Percentiles rank a stretch among this genome's conserved stretches.
Conservation (phyloP, 2,797 vertebrate species). For the Eutrigla gurnardus region DNA sequence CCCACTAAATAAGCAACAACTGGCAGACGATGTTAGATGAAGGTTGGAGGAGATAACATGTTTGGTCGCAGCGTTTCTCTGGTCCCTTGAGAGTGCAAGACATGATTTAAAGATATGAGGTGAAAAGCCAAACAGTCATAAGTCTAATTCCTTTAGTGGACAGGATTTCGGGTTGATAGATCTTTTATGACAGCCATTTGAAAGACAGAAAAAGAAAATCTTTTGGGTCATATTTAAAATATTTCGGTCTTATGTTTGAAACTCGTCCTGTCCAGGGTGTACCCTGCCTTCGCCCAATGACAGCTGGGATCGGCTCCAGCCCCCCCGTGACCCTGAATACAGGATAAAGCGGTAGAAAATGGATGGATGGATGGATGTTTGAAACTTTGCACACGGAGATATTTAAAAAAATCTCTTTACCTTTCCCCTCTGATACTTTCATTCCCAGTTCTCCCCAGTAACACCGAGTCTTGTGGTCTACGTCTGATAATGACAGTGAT, state of each 20-base stretch:
- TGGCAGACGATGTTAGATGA: slow-evolving; percentile 57
- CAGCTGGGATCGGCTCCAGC: too few relatives aligned
- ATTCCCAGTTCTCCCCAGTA: slow-evolving; percentile 38
- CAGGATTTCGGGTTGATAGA: neutral
- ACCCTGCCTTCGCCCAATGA: too few relatives aligned
- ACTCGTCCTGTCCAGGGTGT: too few relatives aligned
- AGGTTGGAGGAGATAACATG: slow-evolving; percentile 34
- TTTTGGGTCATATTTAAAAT: neutral
- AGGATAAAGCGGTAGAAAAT: too few relatives aligned
- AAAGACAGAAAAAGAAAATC: neutral
- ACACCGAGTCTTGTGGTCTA: slow-evolving; percentile 43
- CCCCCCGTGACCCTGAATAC: too few relatives aligned
- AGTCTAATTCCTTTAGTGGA: neutral
- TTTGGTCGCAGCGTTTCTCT: slow-evolving; percentile 9
- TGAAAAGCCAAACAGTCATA: slow-evolving; percentile 21
- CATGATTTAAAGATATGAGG: slow-evolving; percentile 30
- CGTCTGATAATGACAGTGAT: slow-evolving; percentile 61
- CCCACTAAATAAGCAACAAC: slow-evolving; percentile 55
- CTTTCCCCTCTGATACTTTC: neutral
- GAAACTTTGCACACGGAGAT: neutral
- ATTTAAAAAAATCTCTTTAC: neutral
- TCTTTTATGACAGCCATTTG: neutral
- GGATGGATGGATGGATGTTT: too few relatives aligned
- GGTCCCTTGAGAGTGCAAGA: slow-evolving; percentile 24
- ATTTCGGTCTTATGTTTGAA: neutral